Percentiles rank a stretch among this genome's conserved stretches.
Conservation (phyloP, 1,140 invertebrate species). For the Laupala kohalensis region DNA sequence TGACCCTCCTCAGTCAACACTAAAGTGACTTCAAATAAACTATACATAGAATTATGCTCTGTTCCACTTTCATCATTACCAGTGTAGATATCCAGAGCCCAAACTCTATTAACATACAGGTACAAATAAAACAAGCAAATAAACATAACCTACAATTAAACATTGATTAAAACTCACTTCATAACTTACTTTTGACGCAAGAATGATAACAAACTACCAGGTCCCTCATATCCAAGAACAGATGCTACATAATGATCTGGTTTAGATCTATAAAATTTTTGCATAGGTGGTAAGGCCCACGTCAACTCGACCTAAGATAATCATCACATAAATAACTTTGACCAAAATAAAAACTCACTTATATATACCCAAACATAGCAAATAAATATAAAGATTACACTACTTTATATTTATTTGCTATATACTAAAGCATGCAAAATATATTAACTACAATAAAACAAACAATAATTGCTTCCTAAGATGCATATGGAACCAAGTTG, state of each 20-base stretch:
- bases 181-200: conserved; percentile 52
- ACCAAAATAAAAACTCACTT: too few relatives aligned
- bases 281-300: conserved; percentile 67
- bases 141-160: too few relatives aligned
- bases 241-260: conserved; percentile 67
- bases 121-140: too few relatives aligned
- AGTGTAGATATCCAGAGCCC: conserved; percentile 65
- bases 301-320: conserved; percentile 50
- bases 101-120: conserved; percentile 47
- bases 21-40: conserved; percentile 59
- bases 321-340: background rate
- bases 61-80: conserved; percentile 64
- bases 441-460: too few relatives aligned
- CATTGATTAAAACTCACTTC: background rate
- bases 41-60: conserved; percentile 56
- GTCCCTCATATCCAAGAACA: conserved; percentile 77
- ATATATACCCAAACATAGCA: too few relatives aligned
- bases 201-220: conserved; percentile 72
- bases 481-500: too few relatives aligned
- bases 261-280: conserved; percentile 58
- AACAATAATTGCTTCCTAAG: too few relatives aligned
- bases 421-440: background rate
- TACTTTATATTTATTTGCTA: background rate
- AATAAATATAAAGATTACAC: too few relatives aligned
- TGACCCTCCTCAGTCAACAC: conserved; percentile 68